Evolutionary conservation across 2,113 vertebrate genomes (phyloP).

Genomic region (Hippolais icterina): DNA sequence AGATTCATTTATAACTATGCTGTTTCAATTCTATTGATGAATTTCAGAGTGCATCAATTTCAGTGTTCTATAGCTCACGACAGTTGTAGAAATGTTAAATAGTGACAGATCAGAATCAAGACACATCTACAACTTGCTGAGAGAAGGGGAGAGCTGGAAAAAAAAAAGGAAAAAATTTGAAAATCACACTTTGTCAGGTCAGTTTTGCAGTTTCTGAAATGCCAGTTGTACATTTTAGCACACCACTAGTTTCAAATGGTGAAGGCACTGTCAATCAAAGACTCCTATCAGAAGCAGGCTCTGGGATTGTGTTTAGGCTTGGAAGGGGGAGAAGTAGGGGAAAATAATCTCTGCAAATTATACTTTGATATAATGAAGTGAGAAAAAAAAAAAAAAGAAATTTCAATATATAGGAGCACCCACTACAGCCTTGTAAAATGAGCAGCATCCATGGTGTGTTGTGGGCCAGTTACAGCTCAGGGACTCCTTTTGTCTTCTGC

Average conservation of each 20-base stretch:
- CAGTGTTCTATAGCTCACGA: neutral
- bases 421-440: neutral
- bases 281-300: neutral
- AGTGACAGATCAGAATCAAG: neutral
- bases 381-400: neutral
- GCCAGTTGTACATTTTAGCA: neutral
- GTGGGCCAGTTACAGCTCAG: neutral
- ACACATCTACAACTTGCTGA: neutral
- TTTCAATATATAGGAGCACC: neutral
- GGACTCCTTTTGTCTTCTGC: neutral
- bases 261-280: neutral
- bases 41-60: neutral
- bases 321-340: fast-evolving
- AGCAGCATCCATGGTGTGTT: neutral
- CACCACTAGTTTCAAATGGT: neutral
- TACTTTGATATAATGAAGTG: neutral
- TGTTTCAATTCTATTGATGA: neutral
- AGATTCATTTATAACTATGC: neutral
- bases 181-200: neutral
- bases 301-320: neutral
- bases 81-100: neutral
- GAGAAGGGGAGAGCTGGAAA: fast-evolving
- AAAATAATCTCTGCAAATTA: neutral
- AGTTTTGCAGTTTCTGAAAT: neutral
- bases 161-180: fast-evolving